These are phyloP conservation scores for Abscondita cerata DNA, from an alignment of 2,888 invertebrate genomes.

Conservation along the genomic window DNA sequence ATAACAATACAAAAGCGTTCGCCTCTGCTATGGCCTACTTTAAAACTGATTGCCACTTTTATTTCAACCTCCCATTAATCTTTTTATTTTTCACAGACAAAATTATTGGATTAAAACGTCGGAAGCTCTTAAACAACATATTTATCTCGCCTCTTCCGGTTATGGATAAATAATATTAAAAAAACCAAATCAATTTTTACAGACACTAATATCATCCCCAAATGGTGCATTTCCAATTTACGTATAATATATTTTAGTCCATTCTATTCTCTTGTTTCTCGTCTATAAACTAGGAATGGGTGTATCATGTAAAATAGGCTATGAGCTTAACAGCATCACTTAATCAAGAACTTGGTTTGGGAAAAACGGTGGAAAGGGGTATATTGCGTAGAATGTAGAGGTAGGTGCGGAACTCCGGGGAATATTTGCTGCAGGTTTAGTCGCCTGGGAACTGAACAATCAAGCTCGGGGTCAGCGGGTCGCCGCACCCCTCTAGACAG, in stretches of 20 bases:
- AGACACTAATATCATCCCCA: constrained; percentile 9
- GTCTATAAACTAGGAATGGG: constrained; percentile 46
- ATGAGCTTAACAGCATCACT: constrained; percentile 47
- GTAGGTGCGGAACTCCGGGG: constrained; percentile 27
- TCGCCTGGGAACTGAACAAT: constrained; percentile 33
- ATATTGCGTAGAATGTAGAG: constrained; percentile 28
- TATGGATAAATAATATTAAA: too few species aligned
- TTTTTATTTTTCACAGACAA: constrained; percentile 32
- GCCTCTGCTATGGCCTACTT: constrained; percentile 34
- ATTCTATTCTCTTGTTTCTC: constrained; percentile 38
- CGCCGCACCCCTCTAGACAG: constrained; percentile 31
- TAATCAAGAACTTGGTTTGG: constrained; percentile 42
- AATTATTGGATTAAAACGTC: constrained; percentile 25
- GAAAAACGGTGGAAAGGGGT: neutral
- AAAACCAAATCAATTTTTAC: constrained; percentile 15
- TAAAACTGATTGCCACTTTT: constrained; percentile 36
- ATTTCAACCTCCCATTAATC: constrained; percentile 35
- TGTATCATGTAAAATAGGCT: constrained; percentile 48
- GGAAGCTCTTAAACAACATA: too few species aligned
- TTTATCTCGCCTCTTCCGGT: too few species aligned
- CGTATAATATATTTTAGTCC: constrained; percentile 27
- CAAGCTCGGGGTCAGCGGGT: constrained; percentile 35
- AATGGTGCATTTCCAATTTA: constrained; percentile 16
- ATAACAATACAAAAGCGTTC: constrained; percentile 47
- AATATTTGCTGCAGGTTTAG: constrained; percentile 35